phyloP scores from a whole-genome alignment of 2,888 invertebrate genomes.

The Drosophila greeni region DNA sequence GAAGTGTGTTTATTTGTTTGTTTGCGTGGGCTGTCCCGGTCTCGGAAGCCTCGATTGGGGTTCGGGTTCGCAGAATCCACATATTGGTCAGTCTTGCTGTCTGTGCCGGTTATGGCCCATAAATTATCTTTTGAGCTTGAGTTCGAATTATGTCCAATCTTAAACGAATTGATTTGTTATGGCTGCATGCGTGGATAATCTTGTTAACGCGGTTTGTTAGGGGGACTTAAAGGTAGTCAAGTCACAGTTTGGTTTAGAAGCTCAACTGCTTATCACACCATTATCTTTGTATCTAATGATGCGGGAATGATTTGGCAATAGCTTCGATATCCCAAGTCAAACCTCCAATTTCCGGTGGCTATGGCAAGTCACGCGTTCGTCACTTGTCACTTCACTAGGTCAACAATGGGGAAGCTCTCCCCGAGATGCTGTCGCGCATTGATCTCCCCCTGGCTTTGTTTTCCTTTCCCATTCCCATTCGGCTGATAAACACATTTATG shows the following conservation, averaged over 20 bases:
- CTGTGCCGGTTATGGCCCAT: conserved; percentile 7
- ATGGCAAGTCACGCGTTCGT: conserved; percentile 14
- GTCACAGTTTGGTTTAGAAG: neutral
- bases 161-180: conserved; percentile 21
- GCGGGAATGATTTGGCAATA: conserved; percentile 10
- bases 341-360: conserved; percentile 13
- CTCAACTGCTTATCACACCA: neutral
- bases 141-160: conserved; percentile 3
- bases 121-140: conserved; percentile 17
- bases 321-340: neutral
- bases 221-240: neutral
- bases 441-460: conserved; percentile 10
- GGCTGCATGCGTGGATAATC: conserved; percentile 4
- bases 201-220: neutral
- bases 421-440: conserved; percentile 4
- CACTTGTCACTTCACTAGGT: conserved; percentile 29
- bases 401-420: conserved; percentile 25
- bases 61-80: too few relatives aligned
- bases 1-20: conserved; percentile 9
- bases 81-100: neutral
- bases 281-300: conserved; percentile 1
- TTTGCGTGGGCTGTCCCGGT: conserved; percentile 20
- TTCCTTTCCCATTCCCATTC: conserved; percentile 15
- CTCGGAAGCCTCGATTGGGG: conserved; percentile 8
- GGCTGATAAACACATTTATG: conserved; percentile 38